Percentiles rank a stretch among this genome's conserved stretches.
These are phyloP conservation scores for Mobula birostris DNA, from an alignment of 2,113 vertebrate species.

Conservation along the genomic window DNA sequence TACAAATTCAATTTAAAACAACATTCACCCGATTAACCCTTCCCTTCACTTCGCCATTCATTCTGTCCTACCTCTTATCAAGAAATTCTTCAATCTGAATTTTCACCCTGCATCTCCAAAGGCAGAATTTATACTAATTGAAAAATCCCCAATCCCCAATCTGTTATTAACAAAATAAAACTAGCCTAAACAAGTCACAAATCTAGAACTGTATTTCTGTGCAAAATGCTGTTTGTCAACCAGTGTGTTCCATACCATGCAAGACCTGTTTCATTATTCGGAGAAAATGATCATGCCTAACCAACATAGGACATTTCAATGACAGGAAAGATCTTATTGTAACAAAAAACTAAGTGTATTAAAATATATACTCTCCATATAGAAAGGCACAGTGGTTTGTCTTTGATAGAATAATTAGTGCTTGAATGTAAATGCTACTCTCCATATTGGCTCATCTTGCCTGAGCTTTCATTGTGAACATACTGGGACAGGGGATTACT, in stretches of 20 bases:
- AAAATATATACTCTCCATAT: slow-evolving; percentile 24
- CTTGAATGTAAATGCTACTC: background rate
- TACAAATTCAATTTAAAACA: background rate
- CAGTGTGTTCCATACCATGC: background rate
- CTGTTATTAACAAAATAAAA: background rate
- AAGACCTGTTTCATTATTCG: background rate
- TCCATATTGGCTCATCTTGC: slow-evolving; percentile 15
- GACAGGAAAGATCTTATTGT: background rate
- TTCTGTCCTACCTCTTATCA: background rate
- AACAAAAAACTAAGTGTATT: background rate
- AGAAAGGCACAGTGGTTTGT: background rate
- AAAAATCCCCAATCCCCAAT: background rate
- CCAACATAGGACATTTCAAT: background rate
- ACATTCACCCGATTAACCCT: background rate
- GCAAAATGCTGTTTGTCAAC: background rate
- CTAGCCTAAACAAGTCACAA: background rate
- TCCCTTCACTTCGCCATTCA: background rate
- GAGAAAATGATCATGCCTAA: background rate
- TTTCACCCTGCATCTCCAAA: too few relatives aligned
- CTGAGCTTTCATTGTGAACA: background rate
- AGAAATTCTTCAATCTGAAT: background rate
- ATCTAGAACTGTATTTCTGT: background rate
- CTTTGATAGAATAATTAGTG: slow-evolving; percentile 27
- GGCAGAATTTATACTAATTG: background rate
- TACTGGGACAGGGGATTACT: slow-evolving; percentile 33